Evolutionary conservation across 2,888 invertebrate species (phyloP).

Genomic region (Drosophila pegasa): DNA sequence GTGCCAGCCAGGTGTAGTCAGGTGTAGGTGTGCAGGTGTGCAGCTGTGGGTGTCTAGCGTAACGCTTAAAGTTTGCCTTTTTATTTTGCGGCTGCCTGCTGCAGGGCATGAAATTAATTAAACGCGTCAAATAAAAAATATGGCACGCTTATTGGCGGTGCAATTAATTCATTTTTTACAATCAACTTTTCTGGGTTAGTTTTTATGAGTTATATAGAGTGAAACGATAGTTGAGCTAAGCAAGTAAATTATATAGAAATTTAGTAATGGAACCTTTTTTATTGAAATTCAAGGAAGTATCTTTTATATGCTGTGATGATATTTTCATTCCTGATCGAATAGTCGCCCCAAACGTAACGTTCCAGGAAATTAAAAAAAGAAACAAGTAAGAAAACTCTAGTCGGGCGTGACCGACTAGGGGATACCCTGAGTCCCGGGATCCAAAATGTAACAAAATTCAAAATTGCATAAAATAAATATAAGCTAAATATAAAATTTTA

Average conservation of each 20-base stretch:
- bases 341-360: too few relatives aligned
- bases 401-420: too few relatives aligned
- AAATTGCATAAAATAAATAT: too few relatives aligned
- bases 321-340: too few relatives aligned
- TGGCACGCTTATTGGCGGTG: conserved; percentile 4
- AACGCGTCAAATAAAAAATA: conserved; percentile 6
- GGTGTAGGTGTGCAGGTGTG: conserved; percentile 1
- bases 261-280: background rate
- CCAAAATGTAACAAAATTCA: too few relatives aligned
- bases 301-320: too few relatives aligned
- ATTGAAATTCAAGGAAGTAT: too few relatives aligned
- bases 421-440: too few relatives aligned
- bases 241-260: background rate
- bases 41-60: conserved; percentile 5
- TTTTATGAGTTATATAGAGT: background rate
- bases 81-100: conserved; percentile 7
- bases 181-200: background rate
- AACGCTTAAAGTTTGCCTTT: conserved; percentile 14
- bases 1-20: conserved; percentile 21
- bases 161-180: background rate
- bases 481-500: too few relatives aligned
- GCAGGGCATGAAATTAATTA: conserved; percentile 42
- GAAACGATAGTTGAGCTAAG: background rate
- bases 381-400: too few relatives aligned
- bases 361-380: too few relatives aligned